These are phyloP conservation scores for Eciton burchellii DNA, from an alignment of 1,140 invertebrate genomes.

Conservation along the genomic window DNA sequence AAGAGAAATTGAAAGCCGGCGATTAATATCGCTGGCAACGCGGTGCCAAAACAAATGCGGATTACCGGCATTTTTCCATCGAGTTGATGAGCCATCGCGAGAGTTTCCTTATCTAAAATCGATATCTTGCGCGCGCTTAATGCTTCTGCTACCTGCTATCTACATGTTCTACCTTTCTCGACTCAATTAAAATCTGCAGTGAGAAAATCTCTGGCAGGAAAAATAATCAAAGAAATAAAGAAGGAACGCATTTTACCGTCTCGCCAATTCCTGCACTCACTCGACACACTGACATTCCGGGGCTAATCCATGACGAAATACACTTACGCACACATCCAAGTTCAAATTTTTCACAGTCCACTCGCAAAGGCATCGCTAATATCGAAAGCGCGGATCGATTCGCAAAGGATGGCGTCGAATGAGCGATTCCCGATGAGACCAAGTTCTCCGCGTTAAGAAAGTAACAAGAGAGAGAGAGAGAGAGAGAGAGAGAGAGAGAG, in stretches of 20 bases:
- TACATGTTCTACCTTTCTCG: neutral
- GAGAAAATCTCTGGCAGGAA: too few relatives aligned
- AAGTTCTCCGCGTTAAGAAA: neutral
- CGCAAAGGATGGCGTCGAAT: neutral
- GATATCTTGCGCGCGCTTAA: neutral
- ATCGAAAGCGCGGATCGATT: neutral
- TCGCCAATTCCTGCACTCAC: too few relatives aligned
- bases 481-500: too few relatives aligned
- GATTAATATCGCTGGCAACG: constrained; percentile 1
- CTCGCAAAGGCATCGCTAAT: neutral
- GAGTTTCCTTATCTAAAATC: constrained; percentile 20
- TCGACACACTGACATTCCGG: too few relatives aligned
- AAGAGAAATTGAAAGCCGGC: neutral
- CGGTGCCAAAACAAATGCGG: neutral
- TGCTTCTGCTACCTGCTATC: neutral
- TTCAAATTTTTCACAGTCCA: neutral
- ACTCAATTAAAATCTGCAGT: neutral
- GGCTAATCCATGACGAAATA: neutral
- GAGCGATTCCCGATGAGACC: neutral
- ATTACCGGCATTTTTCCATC: constrained; percentile 1
- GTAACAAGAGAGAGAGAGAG: too few relatives aligned
- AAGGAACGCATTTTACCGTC: too few relatives aligned
- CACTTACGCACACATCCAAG: neutral
- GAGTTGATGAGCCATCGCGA: neutral
- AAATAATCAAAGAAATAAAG: too few relatives aligned